Percentiles rank a stretch among this genome's conserved stretches.
Conservation (phyloP, 2,888 invertebrate genomes). For the Sipunculus nudus region DNA sequence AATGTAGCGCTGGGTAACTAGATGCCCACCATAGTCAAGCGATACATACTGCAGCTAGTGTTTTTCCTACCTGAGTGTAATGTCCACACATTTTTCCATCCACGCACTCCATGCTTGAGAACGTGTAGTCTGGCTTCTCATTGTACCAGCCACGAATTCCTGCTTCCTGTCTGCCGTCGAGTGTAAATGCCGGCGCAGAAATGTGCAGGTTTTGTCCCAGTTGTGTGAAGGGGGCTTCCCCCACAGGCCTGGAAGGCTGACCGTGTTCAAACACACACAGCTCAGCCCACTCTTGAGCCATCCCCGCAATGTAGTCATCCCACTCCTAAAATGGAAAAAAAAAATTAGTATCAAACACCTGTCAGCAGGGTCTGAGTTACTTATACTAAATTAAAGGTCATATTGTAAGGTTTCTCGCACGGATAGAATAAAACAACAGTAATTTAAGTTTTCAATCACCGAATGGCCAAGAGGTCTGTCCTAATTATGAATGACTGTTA, state of each 20-base stretch:
- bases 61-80: constrained; percentile 18
- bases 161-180: background rate
- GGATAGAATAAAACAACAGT: too few species aligned
- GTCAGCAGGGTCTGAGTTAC: too few species aligned
- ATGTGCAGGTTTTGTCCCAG: constrained; percentile 28
- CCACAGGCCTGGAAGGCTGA: constrained; percentile 13
- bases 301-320: background rate
- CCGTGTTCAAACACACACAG: constrained; percentile 21
- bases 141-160: constrained; percentile 18
- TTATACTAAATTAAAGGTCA: too few species aligned
- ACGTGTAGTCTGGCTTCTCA: constrained; percentile 14
- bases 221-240: background rate
- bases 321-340: too few species aligned
- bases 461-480: too few species aligned
- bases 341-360: too few species aligned
- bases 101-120: constrained; percentile 1
- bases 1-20: too few species aligned
- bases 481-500: too few species aligned
- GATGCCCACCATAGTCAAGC: too few species aligned
- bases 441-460: too few species aligned
- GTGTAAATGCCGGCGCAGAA: constrained; percentile 14
- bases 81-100: constrained; percentile 17
- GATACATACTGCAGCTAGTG: too few species aligned
- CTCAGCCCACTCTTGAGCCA: constrained; percentile 18
- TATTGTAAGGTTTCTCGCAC: too few species aligned